These are phyloP conservation scores for Thermophis baileyi DNA, from an alignment of 2,113 vertebrate genomes.

Conservation along the genomic window DNA sequence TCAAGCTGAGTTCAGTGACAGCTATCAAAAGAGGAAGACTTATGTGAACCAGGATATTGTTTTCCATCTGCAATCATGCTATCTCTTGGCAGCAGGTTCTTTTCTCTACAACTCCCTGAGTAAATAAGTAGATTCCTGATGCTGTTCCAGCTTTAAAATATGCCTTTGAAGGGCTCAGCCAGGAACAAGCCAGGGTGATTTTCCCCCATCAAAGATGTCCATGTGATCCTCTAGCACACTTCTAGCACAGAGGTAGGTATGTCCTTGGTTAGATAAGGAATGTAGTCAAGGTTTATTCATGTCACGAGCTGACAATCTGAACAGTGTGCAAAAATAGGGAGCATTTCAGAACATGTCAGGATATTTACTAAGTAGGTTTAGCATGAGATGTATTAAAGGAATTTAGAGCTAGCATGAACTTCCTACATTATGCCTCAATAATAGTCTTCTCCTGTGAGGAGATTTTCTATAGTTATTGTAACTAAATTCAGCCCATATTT, in stretches of 20 bases:
- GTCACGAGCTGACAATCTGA: neutral
- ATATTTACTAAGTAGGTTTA: neutral
- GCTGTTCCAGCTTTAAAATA: conserved; percentile 62
- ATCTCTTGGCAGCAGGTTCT: conserved; percentile 63
- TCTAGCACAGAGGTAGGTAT: neutral
- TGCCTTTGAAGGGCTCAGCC: conserved; percentile 63
- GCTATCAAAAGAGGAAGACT: conserved; percentile 47
- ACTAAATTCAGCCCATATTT: neutral
- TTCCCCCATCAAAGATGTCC: conserved; percentile 6
- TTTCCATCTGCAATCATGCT: conserved; percentile 61
- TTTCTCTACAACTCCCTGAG: conserved; percentile 54
- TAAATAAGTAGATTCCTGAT: conserved; percentile 73
- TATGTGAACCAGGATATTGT: conserved; percentile 65
- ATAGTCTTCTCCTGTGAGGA: neutral
- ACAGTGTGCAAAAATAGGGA: neutral
- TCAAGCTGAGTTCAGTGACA: conserved; percentile 57
- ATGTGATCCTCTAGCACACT: conserved; percentile 26
- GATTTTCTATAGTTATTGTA: neutral
- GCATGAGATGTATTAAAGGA: neutral
- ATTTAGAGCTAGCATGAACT: neutral
- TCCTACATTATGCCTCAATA: neutral
- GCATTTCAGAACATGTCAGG: neutral
- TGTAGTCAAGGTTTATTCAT: neutral
- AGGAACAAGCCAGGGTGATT: conserved; percentile 41
- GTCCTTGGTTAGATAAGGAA: conserved; percentile 26